Evolutionary conservation across 2,113 vertebrate genomes (phyloP).

Genomic region (Elachura formosa): DNA sequence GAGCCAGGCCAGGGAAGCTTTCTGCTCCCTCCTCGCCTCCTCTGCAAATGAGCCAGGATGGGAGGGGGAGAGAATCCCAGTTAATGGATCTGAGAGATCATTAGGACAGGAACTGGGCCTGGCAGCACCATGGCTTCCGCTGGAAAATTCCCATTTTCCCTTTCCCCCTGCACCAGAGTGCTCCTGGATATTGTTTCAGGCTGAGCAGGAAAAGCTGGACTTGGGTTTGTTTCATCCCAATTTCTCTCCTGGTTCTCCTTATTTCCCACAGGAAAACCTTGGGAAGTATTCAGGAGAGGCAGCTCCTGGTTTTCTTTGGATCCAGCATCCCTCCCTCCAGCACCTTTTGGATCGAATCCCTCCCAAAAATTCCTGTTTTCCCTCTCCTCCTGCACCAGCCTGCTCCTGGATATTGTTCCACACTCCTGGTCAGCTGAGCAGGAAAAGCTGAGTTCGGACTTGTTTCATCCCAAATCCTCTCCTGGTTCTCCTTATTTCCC

Average conservation of each 20-base stretch:
- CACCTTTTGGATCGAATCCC: too few species aligned
- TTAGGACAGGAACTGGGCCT: background rate
- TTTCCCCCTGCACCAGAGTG: too few species aligned
- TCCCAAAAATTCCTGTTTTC: background rate
- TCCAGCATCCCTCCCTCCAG: background rate
- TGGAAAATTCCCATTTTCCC: background rate
- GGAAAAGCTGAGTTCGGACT: background rate
- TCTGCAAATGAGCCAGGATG: background rate
- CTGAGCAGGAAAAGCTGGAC: background rate
- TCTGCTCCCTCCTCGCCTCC: background rate
- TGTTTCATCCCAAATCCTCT: background rate
- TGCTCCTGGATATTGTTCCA: background rate
- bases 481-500: background rate
- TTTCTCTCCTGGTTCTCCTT: background rate
- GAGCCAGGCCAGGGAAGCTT: conserved; percentile 25
- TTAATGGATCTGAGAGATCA: background rate
- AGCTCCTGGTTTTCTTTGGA: background rate
- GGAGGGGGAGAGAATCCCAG: background rate
- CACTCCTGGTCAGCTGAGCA: background rate
- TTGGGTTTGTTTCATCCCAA: background rate
- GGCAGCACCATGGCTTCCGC: background rate
- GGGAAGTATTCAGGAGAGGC: background rate
- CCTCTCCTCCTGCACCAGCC: background rate
- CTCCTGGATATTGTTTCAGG: too few species aligned
- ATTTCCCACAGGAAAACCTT: background rate